phyloP scores from a whole-genome alignment of 2,113 vertebrate species.

The Sinocyclocheilus maitianheensis region DNA sequence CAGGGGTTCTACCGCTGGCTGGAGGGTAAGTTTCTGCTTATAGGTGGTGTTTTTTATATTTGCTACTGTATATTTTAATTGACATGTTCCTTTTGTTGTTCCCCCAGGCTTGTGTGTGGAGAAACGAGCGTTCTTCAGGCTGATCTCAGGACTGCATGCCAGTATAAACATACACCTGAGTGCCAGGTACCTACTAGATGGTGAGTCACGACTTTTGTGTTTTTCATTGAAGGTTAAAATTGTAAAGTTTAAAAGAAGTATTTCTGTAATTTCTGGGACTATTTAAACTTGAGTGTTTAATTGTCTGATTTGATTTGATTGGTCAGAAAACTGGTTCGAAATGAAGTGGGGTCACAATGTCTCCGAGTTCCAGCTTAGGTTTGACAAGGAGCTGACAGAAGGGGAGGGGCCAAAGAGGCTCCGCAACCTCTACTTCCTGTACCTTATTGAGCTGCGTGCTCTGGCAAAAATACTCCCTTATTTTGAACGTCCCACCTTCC shows the following conservation, averaged over 20 bases:
- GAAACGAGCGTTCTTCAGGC: slow-evolving; percentile 92
- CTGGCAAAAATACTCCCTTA: slow-evolving; percentile 88
- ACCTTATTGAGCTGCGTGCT: slow-evolving; percentile 90
- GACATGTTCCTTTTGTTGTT: not conserved
- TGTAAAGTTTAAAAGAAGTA: too few species aligned
- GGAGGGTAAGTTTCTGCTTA: slow-evolving; percentile 78
- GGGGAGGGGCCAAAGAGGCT: slow-evolving; percentile 90
- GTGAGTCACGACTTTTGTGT: slow-evolving; percentile 65
- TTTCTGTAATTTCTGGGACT: too few species aligned
- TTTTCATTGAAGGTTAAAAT: too few species aligned
- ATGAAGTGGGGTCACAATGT: slow-evolving; percentile 89
- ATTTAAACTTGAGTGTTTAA: not conserved
- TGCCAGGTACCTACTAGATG: slow-evolving; percentile 87
- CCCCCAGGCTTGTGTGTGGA: slow-evolving; percentile 87
- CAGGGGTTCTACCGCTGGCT: slow-evolving; percentile 87
- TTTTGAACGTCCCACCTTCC: slow-evolving; percentile 82
- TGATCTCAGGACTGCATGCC: slow-evolving; percentile 89
- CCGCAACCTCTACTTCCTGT: slow-evolving; percentile 92
- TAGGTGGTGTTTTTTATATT: not conserved
- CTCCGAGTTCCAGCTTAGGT: slow-evolving; percentile 87
- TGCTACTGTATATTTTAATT: not conserved
- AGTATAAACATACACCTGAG: slow-evolving; percentile 94
- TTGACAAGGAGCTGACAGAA: slow-evolving; percentile 83
- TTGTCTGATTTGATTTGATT: not conserved
- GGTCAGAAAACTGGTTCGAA: slow-evolving; percentile 85